Conservation (phyloP, 2,888 invertebrate genomes). For the Amaurobius ferox region DNA sequence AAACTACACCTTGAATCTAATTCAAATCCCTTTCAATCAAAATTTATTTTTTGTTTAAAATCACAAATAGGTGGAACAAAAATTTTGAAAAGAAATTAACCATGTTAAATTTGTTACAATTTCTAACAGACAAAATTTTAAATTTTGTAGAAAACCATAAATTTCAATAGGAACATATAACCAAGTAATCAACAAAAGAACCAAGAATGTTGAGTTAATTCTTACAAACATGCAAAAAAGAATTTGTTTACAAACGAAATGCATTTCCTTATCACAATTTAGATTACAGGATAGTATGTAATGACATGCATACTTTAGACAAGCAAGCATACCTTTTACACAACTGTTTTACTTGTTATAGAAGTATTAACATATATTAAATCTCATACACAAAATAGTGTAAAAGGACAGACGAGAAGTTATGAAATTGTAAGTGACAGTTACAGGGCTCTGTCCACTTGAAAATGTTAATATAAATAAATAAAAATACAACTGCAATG, state of each 20-base stretch:
- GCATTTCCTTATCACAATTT: not conserved
- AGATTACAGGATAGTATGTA: slow-evolving; percentile 16
- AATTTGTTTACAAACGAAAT: not conserved
- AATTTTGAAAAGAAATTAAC: not conserved
- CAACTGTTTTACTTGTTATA: slow-evolving; percentile 8
- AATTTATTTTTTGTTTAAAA: slow-evolving; percentile 17
- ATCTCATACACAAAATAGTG: slow-evolving; percentile 14
- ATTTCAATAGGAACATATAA: not conserved
- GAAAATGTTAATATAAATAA: not conserved
- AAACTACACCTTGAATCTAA: too few relatives aligned
- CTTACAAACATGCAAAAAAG: not conserved
- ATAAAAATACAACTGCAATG: slow-evolving; percentile 10
- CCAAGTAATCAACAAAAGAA: not conserved
- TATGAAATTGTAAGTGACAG: not conserved
- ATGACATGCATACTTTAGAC: slow-evolving; percentile 1
- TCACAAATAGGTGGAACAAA: not conserved
- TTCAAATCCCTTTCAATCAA: not conserved
- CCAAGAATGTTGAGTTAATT: not conserved
- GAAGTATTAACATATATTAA: slow-evolving; percentile 19
- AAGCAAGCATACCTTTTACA: not conserved
- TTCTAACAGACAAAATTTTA: not conserved
- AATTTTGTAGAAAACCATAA: not conserved
- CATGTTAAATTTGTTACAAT: not conserved
- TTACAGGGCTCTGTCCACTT: not conserved
- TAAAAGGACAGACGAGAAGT: slow-evolving; percentile 5